Conservation (phyloP, 2,888 invertebrate species). For the Morinoia aosen region DNA sequence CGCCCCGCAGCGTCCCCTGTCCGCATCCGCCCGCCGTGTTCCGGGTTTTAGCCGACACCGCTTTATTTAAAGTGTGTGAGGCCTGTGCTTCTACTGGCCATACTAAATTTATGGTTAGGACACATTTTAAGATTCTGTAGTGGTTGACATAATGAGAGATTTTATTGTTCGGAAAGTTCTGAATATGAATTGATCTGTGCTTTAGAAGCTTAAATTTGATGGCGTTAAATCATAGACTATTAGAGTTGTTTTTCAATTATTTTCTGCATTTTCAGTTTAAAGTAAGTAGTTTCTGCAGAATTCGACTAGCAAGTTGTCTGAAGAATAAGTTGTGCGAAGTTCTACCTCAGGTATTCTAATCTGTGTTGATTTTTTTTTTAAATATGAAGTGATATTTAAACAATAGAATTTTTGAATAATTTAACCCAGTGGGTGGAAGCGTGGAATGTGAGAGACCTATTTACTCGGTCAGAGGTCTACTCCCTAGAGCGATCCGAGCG, state of each 20-base stretch:
- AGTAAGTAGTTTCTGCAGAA: too few species aligned
- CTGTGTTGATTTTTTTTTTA: too few species aligned
- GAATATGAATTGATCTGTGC: neutral
- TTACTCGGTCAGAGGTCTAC: too few species aligned
- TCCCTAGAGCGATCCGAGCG: too few species aligned
- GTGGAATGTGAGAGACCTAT: too few species aligned
- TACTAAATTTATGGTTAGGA: neutral
- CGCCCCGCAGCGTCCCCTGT: neutral
- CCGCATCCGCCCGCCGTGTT: conserved; percentile 43
- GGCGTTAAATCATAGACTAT: neutral
- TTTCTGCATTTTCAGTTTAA: too few species aligned
- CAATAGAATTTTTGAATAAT: too few species aligned
- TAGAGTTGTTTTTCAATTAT: neutral
- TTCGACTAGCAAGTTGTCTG: too few species aligned
- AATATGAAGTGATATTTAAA: too few species aligned
- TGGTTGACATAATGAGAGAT: neutral
- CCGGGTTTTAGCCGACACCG: neutral
- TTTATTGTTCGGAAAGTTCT: neutral
- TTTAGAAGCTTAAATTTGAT: neutral
- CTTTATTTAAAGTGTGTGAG: neutral
- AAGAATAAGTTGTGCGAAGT: too few species aligned
- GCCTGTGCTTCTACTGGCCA: neutral
- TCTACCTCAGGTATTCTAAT: too few species aligned
- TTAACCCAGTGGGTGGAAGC: too few species aligned
- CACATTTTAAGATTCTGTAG: neutral